Base-by-base conservation (phyloP, 2,888 invertebrate genomes). In the Cyrtodaria siliqua region DNA sequence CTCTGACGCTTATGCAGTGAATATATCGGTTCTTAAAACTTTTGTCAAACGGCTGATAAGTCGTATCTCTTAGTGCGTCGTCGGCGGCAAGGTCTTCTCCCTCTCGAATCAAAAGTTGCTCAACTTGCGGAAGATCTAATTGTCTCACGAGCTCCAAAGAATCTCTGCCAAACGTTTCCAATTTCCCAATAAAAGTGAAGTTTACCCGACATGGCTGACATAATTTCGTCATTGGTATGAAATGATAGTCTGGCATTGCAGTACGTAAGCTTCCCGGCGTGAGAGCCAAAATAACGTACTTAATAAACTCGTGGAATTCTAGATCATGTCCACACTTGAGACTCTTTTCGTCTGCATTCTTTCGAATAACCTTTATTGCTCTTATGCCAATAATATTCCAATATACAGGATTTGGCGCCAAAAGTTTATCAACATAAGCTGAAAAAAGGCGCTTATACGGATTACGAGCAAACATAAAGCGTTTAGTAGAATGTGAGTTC, bases 291-390 rank as follows among this genome's bases (percentile, higher is more conserved):
- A 83, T 78, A n/a, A 84, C 66, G 42, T 84, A 84, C 63, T 81
- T 75, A 2, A 86, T 55, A 42, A 81, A 86, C 52, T 86, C 83
- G 2, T 66, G 44, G 64, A 87, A 87, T 26, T 80, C 80, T 20
- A 86, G 77, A 53, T 85, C 86, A 62, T 86, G 86, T 1, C 85
- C 87, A 55, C 86, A 87, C 14, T 42, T 42, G 12, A 64, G 23
- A 24, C 70, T 70, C 20, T 42, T 44, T 18, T 18, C 18, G 2
- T 38, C 27, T 3, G 82, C 66, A 18, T 71, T 52, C 9, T 57
- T 50, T 12, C 84, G 47, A 1, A 69, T 38, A n/a, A 53, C 16
- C 8, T 42, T 55, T 9, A 62, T 62, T 14, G 84, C 76, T 40
- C 72, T 67, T 16, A 50, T 76, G 1, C 86, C 84, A 8, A 81